Conservation (phyloP, 2,113 vertebrate species). For the Poicephalus gulielmi region DNA sequence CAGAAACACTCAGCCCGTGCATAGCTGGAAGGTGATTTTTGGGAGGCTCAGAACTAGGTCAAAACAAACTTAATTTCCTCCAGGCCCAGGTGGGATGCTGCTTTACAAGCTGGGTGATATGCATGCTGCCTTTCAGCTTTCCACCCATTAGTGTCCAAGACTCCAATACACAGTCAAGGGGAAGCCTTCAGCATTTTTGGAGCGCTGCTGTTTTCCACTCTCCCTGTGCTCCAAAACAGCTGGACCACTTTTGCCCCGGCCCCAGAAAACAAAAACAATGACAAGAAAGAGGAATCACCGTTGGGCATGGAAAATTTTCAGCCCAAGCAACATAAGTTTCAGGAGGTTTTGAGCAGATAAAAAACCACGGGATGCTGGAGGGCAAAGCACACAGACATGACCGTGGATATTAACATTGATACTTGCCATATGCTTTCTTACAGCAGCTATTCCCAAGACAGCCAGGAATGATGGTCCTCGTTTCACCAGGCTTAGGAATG, state of each 20-base stretch:
- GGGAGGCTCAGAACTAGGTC: neutral
- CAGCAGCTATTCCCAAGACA: neutral
- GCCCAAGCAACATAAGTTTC: neutral
- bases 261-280: neutral
- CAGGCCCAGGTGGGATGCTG: neutral
- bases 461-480: neutral
- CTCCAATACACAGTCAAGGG: rapidly evolving
- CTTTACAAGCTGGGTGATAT: rapidly evolving
- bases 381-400: neutral
- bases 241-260: neutral
- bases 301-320: neutral
- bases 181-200: neutral
- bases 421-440: neutral
- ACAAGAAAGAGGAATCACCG: neutral
- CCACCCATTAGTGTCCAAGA: neutral
- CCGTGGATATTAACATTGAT: rapidly evolving
- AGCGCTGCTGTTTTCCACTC: rapidly evolving
- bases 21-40: neutral
- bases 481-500: neutral
- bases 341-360: neutral
- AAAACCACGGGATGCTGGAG: neutral
- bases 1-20: neutral
- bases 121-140: neutral
- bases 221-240: neutral
- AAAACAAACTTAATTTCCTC: neutral